Evolutionary conservation across 2,797 vertebrate genomes (phyloP), one percentile per base, ranked within the genome.

Genomic region (Mallotus villosus): DNA sequence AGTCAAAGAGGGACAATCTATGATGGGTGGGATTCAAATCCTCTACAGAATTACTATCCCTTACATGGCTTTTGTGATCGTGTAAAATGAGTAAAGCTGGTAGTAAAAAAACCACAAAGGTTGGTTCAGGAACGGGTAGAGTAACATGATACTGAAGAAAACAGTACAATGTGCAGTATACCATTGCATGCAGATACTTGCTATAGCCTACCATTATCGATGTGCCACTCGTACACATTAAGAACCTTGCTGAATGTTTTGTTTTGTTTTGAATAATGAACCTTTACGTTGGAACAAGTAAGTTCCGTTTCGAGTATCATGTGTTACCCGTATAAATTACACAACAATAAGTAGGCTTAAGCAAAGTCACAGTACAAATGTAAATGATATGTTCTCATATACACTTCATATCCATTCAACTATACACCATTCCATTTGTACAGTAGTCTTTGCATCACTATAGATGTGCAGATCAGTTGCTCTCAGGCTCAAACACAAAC

Each of bases 211-310:
- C 8, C 1, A 34, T n/a, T 57, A 5, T 63, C 9, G 1, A 62
- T 64, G 6, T 58, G 61, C 25, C 17, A 65, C 16, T 27, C 11
- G 32, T 37, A 5, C n/a, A 68, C 5, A 2, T 22, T 70, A 9
- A 4, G 3, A 46, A 29, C 27, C 27, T 29, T 34, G 14, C 2
- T 29, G 64, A 21, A n/a, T 14, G 63, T 27, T 70, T 70, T 72
- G n/a, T 5, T n/a, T 16, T 14, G n/a, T 5, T n/a, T 12, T 14
- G 9, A 7, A 6, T n/a, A 5, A 22, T 63, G 57, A 3, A 27
- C 1, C 22, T 55, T 11, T 67, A 41, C 63, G 67, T 60, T 53
- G 62, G 22, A 65, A 66, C 78, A 3, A 79, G 82, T 60, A 49
- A 2, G 60, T 1, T 75, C 68, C 71, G 32, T 80, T 67, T 41